These are phyloP conservation scores for Drosophila borealis DNA, from an alignment of 2,888 invertebrate genomes.

Conservation along the genomic window DNA sequence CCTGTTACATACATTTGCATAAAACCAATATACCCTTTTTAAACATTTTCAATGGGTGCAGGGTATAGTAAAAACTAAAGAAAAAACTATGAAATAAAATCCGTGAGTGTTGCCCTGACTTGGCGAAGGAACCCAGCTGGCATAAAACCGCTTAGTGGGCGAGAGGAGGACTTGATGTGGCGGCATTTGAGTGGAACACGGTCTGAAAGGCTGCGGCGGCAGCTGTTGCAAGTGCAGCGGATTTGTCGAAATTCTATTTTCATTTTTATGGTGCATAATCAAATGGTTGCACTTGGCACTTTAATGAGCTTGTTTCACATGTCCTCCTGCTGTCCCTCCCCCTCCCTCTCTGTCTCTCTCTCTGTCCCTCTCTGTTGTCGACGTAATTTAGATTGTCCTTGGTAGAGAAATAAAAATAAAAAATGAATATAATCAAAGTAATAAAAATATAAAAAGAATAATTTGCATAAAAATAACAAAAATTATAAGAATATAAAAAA, in stretches of 20 bases:
- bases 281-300: conserved; percentile 64
- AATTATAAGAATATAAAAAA: not conserved
- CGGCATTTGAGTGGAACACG: not conserved
- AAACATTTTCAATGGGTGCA: no score
- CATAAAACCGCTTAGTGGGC: conserved; percentile 15
- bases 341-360: no score
- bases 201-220: conserved; percentile 29
- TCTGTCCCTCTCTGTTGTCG: not conserved
- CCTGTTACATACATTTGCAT: no score
- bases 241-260: conserved; percentile 35
- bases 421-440: not conserved
- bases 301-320: conserved; percentile 72
- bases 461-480: not conserved
- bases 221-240: conserved; percentile 38
- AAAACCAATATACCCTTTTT: no score
- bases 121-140: conserved; percentile 20
- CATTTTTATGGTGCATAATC: conserved; percentile 59
- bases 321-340: conserved; percentile 11
- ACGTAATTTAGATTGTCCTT: conserved; percentile 21
- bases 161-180: conserved; percentile 3
- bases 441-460: not conserved
- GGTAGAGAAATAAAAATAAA: not conserved
- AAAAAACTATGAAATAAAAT: not conserved
- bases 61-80: not conserved
- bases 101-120: conserved; percentile 6